A percentile compares a stretch with the other conserved stretches of the same genome.
Conservation (phyloP, 2,888 invertebrate species). For the Lithophane semibrunnea region DNA sequence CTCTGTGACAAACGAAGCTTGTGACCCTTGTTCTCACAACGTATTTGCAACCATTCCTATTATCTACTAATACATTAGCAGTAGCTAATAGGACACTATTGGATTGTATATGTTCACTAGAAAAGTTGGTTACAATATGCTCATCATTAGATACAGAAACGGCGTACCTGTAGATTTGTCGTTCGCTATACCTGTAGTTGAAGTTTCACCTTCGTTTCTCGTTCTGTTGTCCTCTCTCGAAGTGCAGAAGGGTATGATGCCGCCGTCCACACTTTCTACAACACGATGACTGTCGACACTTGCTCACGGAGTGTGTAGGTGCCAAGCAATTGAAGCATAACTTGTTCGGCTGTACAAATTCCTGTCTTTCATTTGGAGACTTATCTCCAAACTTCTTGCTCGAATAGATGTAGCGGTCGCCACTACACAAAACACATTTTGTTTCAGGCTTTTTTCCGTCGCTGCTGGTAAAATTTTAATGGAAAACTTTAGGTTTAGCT, state of each 20-base stretch:
- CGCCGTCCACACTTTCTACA: slow-evolving; percentile 37
- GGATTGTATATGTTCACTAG: background rate
- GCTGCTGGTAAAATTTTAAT: background rate
- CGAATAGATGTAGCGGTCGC: slow-evolving; percentile 25
- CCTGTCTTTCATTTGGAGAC: slow-evolving; percentile 29
- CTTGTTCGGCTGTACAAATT: slow-evolving; percentile 33
- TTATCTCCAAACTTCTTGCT: slow-evolving; percentile 32
- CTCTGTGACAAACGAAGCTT: no score
- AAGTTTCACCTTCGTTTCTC: slow-evolving; percentile 1
- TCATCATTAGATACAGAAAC: background rate
- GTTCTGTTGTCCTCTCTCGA: slow-evolving; percentile 24
- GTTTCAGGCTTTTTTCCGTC: background rate
- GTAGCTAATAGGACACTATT: slow-evolving; percentile 34
- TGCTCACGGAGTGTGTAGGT: slow-evolving; percentile 27
- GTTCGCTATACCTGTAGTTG: background rate
- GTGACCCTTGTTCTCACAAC: background rate
- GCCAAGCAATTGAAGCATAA: slow-evolving; percentile 44
- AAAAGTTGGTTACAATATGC: background rate
- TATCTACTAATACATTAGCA: slow-evolving; percentile 18
- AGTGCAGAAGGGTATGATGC: slow-evolving; percentile 43
- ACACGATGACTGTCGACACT: slow-evolving; percentile 32
- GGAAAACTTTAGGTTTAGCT: background rate
- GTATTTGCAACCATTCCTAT: slow-evolving; percentile 22
- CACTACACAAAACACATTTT: slow-evolving; percentile 29
- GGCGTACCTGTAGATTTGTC: background rate